Conservation (phyloP, 2,888 invertebrate genomes). For the Theodoxus fluviatilis region DNA sequence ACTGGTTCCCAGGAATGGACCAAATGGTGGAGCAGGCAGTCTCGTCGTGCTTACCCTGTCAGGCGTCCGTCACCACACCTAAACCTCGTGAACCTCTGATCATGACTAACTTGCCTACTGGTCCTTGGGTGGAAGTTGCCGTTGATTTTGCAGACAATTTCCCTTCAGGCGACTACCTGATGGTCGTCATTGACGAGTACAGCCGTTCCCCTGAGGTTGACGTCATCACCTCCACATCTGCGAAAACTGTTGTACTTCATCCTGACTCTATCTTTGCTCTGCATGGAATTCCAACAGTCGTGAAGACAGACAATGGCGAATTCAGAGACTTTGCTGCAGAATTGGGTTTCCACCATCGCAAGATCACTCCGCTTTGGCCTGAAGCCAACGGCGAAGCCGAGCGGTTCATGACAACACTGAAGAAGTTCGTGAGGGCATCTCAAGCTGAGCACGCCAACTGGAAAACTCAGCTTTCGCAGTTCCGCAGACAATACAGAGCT, state of each 20-base stretch:
- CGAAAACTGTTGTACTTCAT: too few relatives aligned
- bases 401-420: slow-evolving; percentile 37
- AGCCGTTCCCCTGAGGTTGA: too few relatives aligned
- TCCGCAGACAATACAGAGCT: slow-evolving; percentile 5
- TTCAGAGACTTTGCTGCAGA: too few relatives aligned
- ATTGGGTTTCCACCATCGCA: too few relatives aligned
- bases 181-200: too few relatives aligned
- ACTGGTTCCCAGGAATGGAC: slow-evolving; percentile 43
- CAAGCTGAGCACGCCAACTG: neutral
- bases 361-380: too few relatives aligned
- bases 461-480: neutral
- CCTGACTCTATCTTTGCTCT: too few relatives aligned
- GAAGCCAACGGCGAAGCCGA: too few relatives aligned
- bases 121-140: slow-evolving; percentile 24
- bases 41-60: slow-evolving; percentile 35
- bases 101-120: slow-evolving; percentile 14
- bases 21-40: slow-evolving; percentile 32
- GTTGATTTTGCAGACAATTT: slow-evolving; percentile 27
- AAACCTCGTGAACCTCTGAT: slow-evolving; percentile 18
- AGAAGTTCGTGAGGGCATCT: slow-evolving; percentile 7
- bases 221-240: too few relatives aligned
- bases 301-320: too few relatives aligned
- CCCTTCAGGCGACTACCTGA: too few relatives aligned
- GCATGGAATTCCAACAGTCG: too few relatives aligned
- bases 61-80: slow-evolving; percentile 27